Base-by-base conservation (phyloP, 1,140 invertebrate genomes). In the Wasmannia auropunctata region DNA sequence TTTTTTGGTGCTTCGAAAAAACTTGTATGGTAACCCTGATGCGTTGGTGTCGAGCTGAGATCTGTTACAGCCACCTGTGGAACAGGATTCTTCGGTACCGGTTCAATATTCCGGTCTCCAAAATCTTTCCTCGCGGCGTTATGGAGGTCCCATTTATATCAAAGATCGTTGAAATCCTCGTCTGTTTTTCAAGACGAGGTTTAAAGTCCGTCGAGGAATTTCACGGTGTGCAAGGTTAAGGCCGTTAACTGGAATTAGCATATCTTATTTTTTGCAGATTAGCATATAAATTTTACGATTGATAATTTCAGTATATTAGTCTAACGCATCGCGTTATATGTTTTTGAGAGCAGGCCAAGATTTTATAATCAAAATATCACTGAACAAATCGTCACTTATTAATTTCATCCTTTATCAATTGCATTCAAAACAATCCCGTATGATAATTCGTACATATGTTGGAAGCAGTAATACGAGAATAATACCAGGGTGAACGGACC, bases 71-170 rank as follows among this genome's bases (percentile, higher is more conserved):
- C 84, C 76, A 85, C 75, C 75, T 80, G 84, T 67, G 37, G 60
- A 85, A 79, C 84, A 80, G 84, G 84, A 85, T 85, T 85, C 84
- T 81, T 49, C 10, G n/a, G 75, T 85, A 85, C 84, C 84, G 84
- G 84, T 85, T 85, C 79, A 72, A 83, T 83, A 83, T 83, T 72
- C 67, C 67, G 25, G 67, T 60, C 67, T 34, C 67, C 37, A 72
- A 83, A n/a, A 83, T 83, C 19, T 83, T 72, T 46, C 25, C 37
- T 80, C 51, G 6, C 25, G 37, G 51, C 37, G 2, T 70, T 69
- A 51, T 22, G 49, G 6, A 7, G 54, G 51, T 58, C 51, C 22
- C 65, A 54, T 72, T 72, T 72, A 51, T 46, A 72, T 72, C 37
- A 58, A 22, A 10, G 37, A 81, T 54, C 43, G 16, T 31, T 28